Percentiles rank a stretch among this genome's conserved stretches.
Conservation (phyloP, 1,140 invertebrate species). For the Lineus longissimus region DNA sequence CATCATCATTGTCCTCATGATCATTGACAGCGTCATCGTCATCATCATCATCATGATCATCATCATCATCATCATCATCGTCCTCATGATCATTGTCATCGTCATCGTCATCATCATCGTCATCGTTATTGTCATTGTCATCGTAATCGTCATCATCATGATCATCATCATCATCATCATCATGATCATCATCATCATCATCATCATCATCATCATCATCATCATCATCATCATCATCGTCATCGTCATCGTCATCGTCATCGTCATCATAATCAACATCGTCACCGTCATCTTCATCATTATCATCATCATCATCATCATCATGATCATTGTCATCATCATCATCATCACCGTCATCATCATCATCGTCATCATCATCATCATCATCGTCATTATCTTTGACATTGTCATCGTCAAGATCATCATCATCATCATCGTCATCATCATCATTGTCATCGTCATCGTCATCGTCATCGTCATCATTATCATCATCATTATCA, state of each 20-base stretch:
- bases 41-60: slow-evolving; percentile 17
- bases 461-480: slow-evolving; percentile 13
- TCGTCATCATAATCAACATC: too few species aligned
- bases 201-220: slow-evolving; percentile 11
- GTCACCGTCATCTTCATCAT: too few species aligned
- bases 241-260: slow-evolving; percentile 4
- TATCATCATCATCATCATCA: slow-evolving; percentile 14
- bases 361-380: slow-evolving; percentile 11
- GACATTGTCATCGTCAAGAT: too few species aligned
- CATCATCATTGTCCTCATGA: slow-evolving; percentile 14
- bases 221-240: slow-evolving; percentile 12
- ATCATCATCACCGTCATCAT: slow-evolving; percentile 13
- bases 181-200: slow-evolving; percentile 9
- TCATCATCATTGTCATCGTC: slow-evolving; percentile 9
- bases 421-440: too few species aligned
- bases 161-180: slow-evolving; percentile 16
- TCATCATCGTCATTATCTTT: background rate
- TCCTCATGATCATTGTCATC: slow-evolving; percentile 9
- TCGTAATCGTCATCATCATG: too few species aligned
- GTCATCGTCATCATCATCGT: background rate
- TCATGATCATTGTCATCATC: slow-evolving; percentile 17
- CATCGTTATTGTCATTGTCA: too few species aligned
- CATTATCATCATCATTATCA: slow-evolving; percentile 11
- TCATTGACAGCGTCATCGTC: slow-evolving; percentile 14
- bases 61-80: slow-evolving; percentile 17